A percentile compares a stretch with the other conserved stretches of the same genome.
Evolutionary conservation across 2,888 invertebrate genomes (phyloP).

Genomic region (Exephanes ischioxanthus): DNA sequence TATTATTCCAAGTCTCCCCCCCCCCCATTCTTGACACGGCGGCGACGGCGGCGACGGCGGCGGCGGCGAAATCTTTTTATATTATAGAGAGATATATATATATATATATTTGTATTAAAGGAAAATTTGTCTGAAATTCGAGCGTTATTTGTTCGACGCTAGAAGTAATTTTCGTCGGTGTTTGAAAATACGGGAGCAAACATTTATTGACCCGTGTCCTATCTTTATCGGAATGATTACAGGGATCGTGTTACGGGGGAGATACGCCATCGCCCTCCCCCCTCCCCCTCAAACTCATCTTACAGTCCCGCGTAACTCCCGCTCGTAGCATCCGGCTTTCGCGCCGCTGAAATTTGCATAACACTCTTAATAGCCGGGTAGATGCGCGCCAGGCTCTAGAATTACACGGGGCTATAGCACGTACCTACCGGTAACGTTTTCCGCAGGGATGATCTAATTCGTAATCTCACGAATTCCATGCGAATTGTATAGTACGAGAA

Average conservation of each 20-base stretch:
- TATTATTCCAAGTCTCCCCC: no score
- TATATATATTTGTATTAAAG: not conserved
- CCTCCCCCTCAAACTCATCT: conserved; percentile 1
- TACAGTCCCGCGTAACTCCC: conserved; percentile 24
- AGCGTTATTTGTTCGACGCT: conserved; percentile 14
- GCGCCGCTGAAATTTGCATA: conserved; percentile 75
- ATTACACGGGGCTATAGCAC: conserved; percentile 52
- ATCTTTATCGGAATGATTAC: conserved; percentile 50
- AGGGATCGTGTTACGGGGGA: conserved; percentile 43
- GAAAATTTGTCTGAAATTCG: not conserved
- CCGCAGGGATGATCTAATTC: conserved; percentile 14
- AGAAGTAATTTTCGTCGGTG: not conserved
- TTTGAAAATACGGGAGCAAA: conserved; percentile 14
- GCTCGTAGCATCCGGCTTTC: conserved; percentile 39
- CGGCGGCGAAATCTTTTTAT: no score
- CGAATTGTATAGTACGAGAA: conserved; percentile 6
- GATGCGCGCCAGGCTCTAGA: conserved; percentile 55
- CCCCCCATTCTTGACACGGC: no score
- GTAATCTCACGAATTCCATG: not conserved
- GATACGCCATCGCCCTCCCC: conserved; percentile 38
- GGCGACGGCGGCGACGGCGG: no score
- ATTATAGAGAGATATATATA: no score
- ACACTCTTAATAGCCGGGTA: conserved; percentile 75
- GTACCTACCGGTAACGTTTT: conserved; percentile 27
- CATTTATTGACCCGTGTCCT: conserved; percentile 37